These are phyloP conservation scores for Cephalopterus ornatus DNA, from an alignment of 2,113 vertebrate species.

Conservation along the genomic window DNA sequence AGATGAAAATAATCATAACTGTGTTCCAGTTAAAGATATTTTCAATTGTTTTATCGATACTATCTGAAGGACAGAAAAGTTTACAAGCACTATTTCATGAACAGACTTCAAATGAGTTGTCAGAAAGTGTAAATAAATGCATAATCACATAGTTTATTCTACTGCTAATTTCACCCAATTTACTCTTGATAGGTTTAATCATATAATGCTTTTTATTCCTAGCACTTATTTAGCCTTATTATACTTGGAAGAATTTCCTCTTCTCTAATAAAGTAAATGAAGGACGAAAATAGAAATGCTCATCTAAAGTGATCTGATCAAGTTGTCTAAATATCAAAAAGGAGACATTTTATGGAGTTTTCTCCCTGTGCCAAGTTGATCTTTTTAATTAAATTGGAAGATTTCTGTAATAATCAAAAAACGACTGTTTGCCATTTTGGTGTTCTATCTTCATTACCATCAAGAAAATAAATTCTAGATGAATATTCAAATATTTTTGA, in stretches of 20 bases:
- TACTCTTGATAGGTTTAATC: fast-evolving
- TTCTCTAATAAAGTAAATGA: neutral
- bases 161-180: neutral
- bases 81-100: neutral
- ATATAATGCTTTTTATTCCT: neutral
- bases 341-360: neutral
- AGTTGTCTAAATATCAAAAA: neutral
- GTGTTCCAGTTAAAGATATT: neutral
- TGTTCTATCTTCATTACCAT: neutral
- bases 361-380: neutral
- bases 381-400: neutral
- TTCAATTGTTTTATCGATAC: neutral
- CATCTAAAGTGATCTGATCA: neutral
- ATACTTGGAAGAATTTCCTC: neutral
- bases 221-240: neutral
- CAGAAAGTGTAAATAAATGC: neutral
- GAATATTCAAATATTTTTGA: neutral
- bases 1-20: neutral
- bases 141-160: neutral
- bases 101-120: neutral
- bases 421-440: neutral
- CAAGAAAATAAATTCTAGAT: neutral
- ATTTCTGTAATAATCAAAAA: neutral
- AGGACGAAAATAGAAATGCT: neutral
- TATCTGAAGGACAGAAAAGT: neutral